These are phyloP conservation scores for Microtus richardsoni DNA, from an alignment of 2,113 vertebrate species.

Conservation along the genomic window DNA sequence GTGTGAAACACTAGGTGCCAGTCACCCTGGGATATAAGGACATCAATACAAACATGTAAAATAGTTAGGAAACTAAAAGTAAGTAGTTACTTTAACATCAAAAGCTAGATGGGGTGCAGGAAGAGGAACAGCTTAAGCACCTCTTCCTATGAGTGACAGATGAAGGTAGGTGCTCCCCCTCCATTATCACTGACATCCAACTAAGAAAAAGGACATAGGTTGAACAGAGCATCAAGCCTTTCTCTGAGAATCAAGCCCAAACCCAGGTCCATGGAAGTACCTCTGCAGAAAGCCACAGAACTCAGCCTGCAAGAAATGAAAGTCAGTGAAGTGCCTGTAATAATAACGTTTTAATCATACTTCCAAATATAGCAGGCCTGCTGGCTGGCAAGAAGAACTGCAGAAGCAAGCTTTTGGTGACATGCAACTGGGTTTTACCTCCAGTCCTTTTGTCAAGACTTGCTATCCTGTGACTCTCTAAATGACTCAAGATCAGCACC, in stretches of 20 bases:
- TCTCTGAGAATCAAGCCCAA: constrained; percentile 39
- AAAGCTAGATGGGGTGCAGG: background rate
- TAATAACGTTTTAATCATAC: constrained; percentile 62
- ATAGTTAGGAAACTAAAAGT: background rate
- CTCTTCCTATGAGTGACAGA: background rate
- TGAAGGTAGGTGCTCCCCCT: background rate
- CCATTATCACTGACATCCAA: background rate
- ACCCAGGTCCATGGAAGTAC: background rate
- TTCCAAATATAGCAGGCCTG: constrained; percentile 81
- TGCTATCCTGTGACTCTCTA: constrained; percentile 48
- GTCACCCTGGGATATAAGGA: background rate
- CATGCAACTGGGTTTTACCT: constrained; percentile 53
- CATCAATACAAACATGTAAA: background rate
- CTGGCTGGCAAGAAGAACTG: constrained; percentile 58
- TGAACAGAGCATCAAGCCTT: background rate
- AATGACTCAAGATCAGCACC: constrained; percentile 59
- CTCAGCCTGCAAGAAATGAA: constrained; percentile 61
- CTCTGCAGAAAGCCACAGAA: constrained; percentile 57
- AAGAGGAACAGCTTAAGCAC: background rate
- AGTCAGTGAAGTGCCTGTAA: constrained; percentile 62
- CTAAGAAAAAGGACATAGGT: background rate
- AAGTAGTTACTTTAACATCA: background rate
- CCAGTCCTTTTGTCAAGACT: constrained; percentile 49
- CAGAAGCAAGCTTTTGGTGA: constrained; percentile 14
- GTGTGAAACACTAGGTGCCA: background rate